Evolutionary conservation across 2,113 vertebrate species (phyloP).

Genomic region (Syrrhaptes paradoxus): DNA sequence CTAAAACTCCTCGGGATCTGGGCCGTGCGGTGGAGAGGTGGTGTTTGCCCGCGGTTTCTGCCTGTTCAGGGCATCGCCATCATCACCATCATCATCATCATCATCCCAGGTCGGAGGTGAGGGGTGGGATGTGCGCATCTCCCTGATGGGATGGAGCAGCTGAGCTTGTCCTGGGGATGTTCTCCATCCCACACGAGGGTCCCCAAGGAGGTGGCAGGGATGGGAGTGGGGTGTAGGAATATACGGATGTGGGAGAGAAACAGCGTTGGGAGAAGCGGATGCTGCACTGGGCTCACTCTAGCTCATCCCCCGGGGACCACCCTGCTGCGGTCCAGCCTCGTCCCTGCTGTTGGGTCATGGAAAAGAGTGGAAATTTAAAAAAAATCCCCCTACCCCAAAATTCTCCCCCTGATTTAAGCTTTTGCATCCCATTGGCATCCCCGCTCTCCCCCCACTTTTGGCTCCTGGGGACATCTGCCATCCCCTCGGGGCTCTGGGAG

Average conservation of each 20-base stretch:
- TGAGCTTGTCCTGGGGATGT: background rate
- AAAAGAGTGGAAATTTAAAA: background rate
- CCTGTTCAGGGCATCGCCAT: background rate
- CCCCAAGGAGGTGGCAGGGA: background rate
- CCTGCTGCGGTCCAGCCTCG: background rate
- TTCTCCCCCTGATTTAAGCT: background rate
- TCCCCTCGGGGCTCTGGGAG: background rate
- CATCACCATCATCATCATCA: no score
- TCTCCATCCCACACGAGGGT: background rate
- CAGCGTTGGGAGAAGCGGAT: background rate
- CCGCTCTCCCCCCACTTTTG: background rate
- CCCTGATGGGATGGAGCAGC: background rate
- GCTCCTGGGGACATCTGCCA: background rate
- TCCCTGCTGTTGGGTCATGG: accelerated
- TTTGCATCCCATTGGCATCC: background rate
- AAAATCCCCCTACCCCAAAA: background rate
- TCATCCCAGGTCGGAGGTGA: background rate
- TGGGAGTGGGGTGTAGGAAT: no score
- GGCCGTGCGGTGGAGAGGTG: background rate
- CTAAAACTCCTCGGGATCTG: conserved; percentile 34
- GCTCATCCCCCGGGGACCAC: background rate
- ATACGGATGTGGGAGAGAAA: background rate
- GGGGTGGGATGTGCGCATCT: background rate
- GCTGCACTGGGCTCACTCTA: background rate
- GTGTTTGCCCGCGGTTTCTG: background rate